These are phyloP conservation scores for Cyclophora punctaria DNA, from an alignment of 2,888 invertebrate genomes.

Conservation along the genomic window DNA sequence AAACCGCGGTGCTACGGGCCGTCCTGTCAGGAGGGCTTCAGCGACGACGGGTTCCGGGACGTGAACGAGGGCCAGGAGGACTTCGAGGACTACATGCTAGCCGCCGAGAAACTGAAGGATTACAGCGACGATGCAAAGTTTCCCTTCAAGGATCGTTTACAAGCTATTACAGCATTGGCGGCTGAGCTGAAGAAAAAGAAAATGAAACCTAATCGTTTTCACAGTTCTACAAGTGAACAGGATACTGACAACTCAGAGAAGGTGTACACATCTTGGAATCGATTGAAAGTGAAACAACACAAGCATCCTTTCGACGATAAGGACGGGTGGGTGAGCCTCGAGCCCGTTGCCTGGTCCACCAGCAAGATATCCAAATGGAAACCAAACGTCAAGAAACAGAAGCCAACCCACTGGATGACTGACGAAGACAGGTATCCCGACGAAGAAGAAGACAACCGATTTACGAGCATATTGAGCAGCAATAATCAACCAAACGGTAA, in stretches of 20 bases:
- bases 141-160: slow-evolving; percentile 51
- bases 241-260: slow-evolving; percentile 38
- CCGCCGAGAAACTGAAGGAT: slow-evolving; percentile 74
- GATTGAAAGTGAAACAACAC: slow-evolving; percentile 70
- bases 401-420: slow-evolving; percentile 60
- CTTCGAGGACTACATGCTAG: slow-evolving; percentile 76
- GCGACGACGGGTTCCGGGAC: slow-evolving; percentile 37
- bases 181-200: slow-evolving; percentile 67
- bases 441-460: slow-evolving; percentile 30
- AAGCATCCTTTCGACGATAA: slow-evolving; percentile 80
- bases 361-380: slow-evolving; percentile 89
- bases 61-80: slow-evolving; percentile 68
- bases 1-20: slow-evolving; percentile 63
- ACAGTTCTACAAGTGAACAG: slow-evolving; percentile 23
- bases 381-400: slow-evolving; percentile 75
- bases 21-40: slow-evolving; percentile 57
- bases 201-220: slow-evolving; percentile 36
- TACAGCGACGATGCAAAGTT: slow-evolving; percentile 38
- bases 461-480: slow-evolving; percentile 4
- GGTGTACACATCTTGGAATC: slow-evolving; percentile 66
- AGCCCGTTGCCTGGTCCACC: slow-evolving; percentile 86
- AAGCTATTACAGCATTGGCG: slow-evolving; percentile 60
- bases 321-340: slow-evolving; percentile 85
- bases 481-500: slow-evolving; percentile 40
- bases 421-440: slow-evolving; percentile 40